Evolutionary conservation across 2,113 vertebrate genomes (phyloP), one percentile per base, ranked within the genome.

Genomic region (Cynocephalus volans): DNA sequence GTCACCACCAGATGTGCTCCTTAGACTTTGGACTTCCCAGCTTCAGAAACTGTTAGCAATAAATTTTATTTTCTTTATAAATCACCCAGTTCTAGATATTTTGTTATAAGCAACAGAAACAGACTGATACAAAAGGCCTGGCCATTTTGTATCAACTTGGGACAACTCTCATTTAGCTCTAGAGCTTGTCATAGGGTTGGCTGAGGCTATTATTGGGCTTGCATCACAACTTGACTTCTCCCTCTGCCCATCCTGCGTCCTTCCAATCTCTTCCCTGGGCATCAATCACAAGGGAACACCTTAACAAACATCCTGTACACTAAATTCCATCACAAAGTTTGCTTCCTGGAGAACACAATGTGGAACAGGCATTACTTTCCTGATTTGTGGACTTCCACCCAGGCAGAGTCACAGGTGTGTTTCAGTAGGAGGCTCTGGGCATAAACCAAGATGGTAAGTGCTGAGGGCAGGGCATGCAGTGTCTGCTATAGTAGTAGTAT

Each of bases 381-480:
- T 87, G 15, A 3, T 91, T 67, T 81, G 6, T 64, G 28, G 45
- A 24, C 28, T 11, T 36, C 11, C 4, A 2, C 36, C 67, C 24
- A 76, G 36, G 26, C 28, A 24, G 45, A n/a, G 67, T 77, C 52
- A 1, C 13, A 28, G 31, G 50, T 26, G 8, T 58, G 41, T 72
- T 72, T 73, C 28, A 19, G 21, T 21, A 50, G 83, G 56, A 65
- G 21, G 12, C 54, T 58, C 3, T 15, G n/a, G 17, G 23, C 24
- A 0, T 93, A 52, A 23, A 60, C 36, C 3, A 1, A 24, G 45
- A 26, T 1, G n/a, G 15, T 50, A 65, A 56, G 13, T 58, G 9
- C 4, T 23, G 2, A 92, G 26, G 26, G 7, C 31, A 67, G n/a
- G 54, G 8, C 17, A 19, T 13, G 1, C 1, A 0, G 3, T 21